Conservation (phyloP, 2,113 vertebrate species). For the Pandion haliaetus region DNA sequence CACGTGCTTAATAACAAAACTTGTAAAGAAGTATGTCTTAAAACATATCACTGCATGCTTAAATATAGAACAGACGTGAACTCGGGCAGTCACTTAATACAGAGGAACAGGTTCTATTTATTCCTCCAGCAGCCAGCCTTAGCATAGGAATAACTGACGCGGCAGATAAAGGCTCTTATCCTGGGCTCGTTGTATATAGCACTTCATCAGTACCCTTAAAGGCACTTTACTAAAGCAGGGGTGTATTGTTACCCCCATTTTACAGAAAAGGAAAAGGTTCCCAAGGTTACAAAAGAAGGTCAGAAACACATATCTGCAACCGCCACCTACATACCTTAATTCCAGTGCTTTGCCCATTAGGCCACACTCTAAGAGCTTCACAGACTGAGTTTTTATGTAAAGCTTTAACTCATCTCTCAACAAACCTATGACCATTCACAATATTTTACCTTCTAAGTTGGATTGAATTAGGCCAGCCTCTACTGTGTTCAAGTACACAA, state of each 20-base stretch:
- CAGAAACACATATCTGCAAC: neutral
- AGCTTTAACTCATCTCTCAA: neutral
- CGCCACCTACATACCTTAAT: neutral
- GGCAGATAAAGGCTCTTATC: constrained; percentile 38
- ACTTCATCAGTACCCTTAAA: constrained; percentile 20
- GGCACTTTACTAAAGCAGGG: neutral
- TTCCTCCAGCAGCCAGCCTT: neutral
- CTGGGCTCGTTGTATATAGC: neutral
- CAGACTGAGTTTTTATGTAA: neutral
- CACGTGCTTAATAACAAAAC: constrained; percentile 27
- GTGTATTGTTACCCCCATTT: neutral
- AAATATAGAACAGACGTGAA: constrained; percentile 24
- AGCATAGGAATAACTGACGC: neutral
- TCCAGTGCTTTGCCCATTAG: neutral
- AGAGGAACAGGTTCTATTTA: constrained; percentile 34
- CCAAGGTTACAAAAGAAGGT: constrained; percentile 36
- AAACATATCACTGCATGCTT: neutral
- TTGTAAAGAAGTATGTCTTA: constrained; percentile 6
- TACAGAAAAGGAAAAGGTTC: neutral
- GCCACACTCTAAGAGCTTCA: neutral
- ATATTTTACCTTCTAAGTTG: neutral
- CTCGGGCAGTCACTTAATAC: neutral
- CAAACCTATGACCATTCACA: neutral
- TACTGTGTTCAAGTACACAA: neutral
- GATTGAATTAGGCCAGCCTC: neutral